phyloP scores from a whole-genome alignment of 1,140 invertebrate species.

The Zeugodacus cucurbitae region DNA sequence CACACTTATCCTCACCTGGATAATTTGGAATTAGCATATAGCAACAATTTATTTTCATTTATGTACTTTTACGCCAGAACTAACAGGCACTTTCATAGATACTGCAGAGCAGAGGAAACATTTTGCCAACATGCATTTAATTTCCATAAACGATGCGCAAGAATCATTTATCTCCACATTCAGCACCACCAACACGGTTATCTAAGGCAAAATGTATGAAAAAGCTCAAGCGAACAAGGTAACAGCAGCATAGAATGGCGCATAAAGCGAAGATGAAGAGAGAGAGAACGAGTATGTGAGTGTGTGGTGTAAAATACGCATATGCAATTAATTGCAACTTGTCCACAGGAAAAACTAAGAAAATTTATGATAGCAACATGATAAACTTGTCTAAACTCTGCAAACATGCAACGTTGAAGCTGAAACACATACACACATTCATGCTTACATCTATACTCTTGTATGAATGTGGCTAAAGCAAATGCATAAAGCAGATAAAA shows the following conservation, averaged over 20 bases:
- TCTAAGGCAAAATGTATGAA: not conserved
- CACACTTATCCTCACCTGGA: not conserved
- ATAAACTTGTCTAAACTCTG: conserved; percentile 18
- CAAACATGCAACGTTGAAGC: not conserved
- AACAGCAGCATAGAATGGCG: not conserved
- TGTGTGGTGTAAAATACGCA: not conserved
- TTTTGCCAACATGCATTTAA: conserved; percentile 25
- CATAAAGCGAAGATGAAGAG: not conserved
- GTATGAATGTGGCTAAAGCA: not conserved
- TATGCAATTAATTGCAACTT: conserved; percentile 37
- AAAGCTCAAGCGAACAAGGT: not conserved
- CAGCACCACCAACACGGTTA: not conserved
- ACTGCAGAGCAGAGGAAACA: not conserved
- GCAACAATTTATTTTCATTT: conserved; percentile 14
- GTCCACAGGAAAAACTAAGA: conserved; percentile 35
- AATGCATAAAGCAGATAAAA: conserved; percentile 11
- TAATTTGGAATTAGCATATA: not conserved
- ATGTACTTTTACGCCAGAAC: not conserved
- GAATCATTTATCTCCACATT: not conserved
- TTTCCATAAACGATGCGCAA: conserved; percentile 32
- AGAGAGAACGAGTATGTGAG: not conserved
- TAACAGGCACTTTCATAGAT: not conserved
- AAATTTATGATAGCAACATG: conserved; percentile 35
- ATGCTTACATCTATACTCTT: not conserved
- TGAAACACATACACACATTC: not conserved